Evolutionary conservation across 2,888 invertebrate genomes (phyloP).

Genomic region (Polyommatus icarus): DNA sequence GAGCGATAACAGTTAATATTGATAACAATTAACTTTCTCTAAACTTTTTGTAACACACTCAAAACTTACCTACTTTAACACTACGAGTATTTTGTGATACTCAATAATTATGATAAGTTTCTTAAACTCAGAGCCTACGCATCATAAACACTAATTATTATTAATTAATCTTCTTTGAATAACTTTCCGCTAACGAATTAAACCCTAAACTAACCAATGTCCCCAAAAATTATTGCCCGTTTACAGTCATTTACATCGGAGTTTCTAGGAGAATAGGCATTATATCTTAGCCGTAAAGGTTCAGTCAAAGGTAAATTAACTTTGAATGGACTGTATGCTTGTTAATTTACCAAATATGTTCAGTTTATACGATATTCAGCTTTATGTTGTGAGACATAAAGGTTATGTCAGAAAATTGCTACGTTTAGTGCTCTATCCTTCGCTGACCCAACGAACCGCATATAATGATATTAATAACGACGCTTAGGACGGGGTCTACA

Average conservation of each 20-base stretch:
- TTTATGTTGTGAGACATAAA: neutral
- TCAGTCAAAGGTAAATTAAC: neutral
- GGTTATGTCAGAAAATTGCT: neutral
- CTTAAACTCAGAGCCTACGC: no score
- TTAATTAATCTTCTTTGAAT: no score
- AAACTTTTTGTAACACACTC: no score
- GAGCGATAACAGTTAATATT: no score
- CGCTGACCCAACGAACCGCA: neutral
- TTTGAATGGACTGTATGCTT: neutral
- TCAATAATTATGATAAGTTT: no score
- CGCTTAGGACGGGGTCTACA: neutral
- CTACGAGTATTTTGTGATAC: no score
- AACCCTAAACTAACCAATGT: neutral
- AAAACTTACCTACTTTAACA: no score
- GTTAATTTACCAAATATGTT: neutral
- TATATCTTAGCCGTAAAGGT: neutral
- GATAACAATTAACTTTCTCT: no score
- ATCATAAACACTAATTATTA: no score
- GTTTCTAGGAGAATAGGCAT: no score
- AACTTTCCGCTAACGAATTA: no score
- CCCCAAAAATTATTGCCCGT: neutral
- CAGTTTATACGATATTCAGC: neutral
- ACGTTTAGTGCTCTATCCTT: neutral
- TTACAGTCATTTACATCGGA: no score
- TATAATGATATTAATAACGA: slow-evolving; percentile 2